Conservation (phyloP, 2,797 vertebrate species). For the Danio jaintianensis region DNA sequence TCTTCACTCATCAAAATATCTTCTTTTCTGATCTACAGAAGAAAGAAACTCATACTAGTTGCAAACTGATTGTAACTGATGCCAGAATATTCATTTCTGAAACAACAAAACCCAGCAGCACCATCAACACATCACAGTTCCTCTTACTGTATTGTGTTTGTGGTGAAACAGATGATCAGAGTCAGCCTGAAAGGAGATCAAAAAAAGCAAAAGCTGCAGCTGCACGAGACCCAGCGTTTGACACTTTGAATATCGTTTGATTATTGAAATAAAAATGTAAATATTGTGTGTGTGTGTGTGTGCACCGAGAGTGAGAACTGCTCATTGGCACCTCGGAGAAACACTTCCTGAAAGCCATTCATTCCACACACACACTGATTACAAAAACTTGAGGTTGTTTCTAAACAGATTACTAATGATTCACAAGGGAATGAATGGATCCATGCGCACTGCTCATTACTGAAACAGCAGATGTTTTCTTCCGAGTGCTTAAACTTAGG, state of each 20-base stretch:
- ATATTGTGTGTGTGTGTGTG: conserved; percentile 3
- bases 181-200: background rate
- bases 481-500: background rate
- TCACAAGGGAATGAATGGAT: background rate
- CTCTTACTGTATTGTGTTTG: background rate
- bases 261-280: conserved; percentile 39
- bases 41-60: too few species aligned
- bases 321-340: background rate
- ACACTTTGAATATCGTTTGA: conserved; percentile 67
- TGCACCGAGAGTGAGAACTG: background rate
- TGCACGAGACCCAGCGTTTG: background rate
- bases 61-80: too few species aligned
- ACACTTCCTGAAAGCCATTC: background rate
- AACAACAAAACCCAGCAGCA: background rate
- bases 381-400: background rate
- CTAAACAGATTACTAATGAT: background rate
- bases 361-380: background rate
- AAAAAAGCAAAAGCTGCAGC: background rate
- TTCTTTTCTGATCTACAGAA: too few species aligned
- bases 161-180: background rate
- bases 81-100: too few species aligned
- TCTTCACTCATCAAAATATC: too few species aligned
- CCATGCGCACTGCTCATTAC: background rate
- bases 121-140: conserved; percentile 64
- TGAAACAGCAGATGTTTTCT: conserved; percentile 11